Conservation (phyloP, 2,797 vertebrate genomes). For the Acipenser ruthenus region DNA sequence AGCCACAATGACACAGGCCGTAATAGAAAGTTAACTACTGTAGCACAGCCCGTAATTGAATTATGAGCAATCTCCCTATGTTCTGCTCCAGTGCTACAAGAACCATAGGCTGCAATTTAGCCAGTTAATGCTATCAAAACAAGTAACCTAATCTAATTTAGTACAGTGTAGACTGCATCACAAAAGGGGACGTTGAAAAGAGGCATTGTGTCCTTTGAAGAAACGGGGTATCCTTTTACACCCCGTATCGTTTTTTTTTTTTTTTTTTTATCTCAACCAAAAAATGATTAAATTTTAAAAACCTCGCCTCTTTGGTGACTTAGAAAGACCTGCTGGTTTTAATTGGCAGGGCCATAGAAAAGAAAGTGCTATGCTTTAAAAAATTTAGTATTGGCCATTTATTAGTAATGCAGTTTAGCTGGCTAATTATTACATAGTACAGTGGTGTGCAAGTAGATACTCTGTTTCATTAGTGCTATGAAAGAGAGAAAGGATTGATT, state of each 20-base stretch:
- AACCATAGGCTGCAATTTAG: constrained; percentile 3
- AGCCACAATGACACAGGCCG: too few relatives aligned
- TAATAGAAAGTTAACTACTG: too few relatives aligned
- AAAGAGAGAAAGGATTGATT: background rate
- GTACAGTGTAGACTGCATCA: background rate
- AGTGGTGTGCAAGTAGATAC: constrained; percentile 8
- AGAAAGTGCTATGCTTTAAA: constrained; percentile 10
- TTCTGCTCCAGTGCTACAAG: background rate
- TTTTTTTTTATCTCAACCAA: background rate
- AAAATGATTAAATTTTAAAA: constrained; percentile 19
- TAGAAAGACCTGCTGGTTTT: background rate
- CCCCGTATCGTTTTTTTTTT: background rate
- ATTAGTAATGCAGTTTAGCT: constrained; percentile 35
- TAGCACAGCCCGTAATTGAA: too few relatives aligned
- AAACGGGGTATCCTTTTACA: background rate
- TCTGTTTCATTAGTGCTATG: background rate
- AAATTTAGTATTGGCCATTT: constrained; percentile 22
- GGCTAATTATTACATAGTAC: background rate
- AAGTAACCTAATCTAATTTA: constrained; percentile 8
- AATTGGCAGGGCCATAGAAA: background rate
- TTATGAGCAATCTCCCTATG: background rate
- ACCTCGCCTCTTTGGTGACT: constrained; percentile 3
- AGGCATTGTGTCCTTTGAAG: constrained; percentile 2
- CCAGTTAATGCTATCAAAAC: constrained; percentile 1
- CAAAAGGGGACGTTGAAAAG: background rate